Conservation (phyloP, 2,113 vertebrate genomes). For the Microcebus tavaratra region DNA sequence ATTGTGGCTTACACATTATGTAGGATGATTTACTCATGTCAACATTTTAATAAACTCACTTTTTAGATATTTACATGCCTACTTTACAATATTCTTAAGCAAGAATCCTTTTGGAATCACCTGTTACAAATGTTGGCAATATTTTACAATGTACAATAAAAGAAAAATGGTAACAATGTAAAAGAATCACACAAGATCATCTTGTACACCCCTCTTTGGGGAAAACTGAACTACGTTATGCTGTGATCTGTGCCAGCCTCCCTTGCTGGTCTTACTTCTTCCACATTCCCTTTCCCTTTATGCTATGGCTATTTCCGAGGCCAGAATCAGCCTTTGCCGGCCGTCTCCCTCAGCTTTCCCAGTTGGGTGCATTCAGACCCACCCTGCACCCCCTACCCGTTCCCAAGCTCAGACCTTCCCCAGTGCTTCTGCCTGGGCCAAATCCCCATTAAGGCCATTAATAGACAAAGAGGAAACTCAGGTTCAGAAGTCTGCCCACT, state of each 20-base stretch:
- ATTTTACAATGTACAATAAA: conserved; percentile 2
- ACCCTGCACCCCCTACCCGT: rapidly evolving
- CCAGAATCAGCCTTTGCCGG: background rate
- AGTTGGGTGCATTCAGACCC: background rate
- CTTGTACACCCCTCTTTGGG: background rate
- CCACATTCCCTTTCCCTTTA: no score
- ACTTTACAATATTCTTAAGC: background rate
- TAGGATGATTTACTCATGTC: conserved; percentile 18
- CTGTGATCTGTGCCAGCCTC: background rate
- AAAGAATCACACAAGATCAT: background rate
- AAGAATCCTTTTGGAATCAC: background rate
- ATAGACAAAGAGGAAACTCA: background rate
- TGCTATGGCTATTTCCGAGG: background rate
- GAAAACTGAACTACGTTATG: background rate
- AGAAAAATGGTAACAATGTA: background rate
- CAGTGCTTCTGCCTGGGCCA: background rate
- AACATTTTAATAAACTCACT: background rate
- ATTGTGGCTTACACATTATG: background rate
- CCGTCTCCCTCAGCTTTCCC: background rate
- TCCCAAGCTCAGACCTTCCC: background rate
- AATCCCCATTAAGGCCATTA: background rate
- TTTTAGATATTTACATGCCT: background rate
- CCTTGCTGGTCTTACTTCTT: background rate
- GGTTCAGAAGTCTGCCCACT: background rate
- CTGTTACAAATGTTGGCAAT: background rate